A percentile compares a stretch with the other conserved stretches of the same genome.
Evolutionary conservation across 1,140 invertebrate genomes (phyloP).

Genomic region (Potamilus streckersoni): DNA sequence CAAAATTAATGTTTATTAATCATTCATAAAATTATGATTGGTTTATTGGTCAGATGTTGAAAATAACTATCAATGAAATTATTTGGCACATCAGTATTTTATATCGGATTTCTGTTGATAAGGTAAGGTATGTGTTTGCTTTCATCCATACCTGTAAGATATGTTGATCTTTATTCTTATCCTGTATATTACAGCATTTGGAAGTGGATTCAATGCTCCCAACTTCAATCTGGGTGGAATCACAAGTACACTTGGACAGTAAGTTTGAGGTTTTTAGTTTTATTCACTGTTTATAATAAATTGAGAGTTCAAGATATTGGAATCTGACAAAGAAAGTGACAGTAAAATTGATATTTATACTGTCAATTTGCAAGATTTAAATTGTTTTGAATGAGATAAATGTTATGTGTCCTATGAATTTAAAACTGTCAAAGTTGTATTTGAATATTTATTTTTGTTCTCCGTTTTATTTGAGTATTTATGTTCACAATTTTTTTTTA

Average conservation of each 20-base stretch:
- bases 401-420: background rate
- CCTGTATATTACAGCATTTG: slow-evolving; percentile 45
- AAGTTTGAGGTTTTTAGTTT: slow-evolving; percentile 30
- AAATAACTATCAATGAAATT: background rate
- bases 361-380: background rate
- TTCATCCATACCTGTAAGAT: slow-evolving; percentile 6
- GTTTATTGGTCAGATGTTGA: slow-evolving; percentile 1
- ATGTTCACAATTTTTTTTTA: no score
- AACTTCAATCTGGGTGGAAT: slow-evolving; percentile 38
- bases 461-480: no score
- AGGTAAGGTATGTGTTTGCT: background rate
- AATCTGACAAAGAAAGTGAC: background rate
- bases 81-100: background rate
- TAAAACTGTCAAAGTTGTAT: background rate
- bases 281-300: slow-evolving; percentile 12
- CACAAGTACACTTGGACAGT: slow-evolving; percentile 54
- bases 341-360: no score
- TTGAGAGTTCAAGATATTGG: background rate
- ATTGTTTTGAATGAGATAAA: background rate
- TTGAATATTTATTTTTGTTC: no score
- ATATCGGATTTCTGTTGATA: background rate
- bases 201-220: slow-evolving; percentile 47
- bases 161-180: background rate
- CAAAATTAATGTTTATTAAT: slow-evolving; percentile 1
- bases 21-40: slow-evolving; percentile 2